Evolutionary conservation across 2,888 invertebrate genomes (phyloP).

Genomic region (Philereme transversata): DNA sequence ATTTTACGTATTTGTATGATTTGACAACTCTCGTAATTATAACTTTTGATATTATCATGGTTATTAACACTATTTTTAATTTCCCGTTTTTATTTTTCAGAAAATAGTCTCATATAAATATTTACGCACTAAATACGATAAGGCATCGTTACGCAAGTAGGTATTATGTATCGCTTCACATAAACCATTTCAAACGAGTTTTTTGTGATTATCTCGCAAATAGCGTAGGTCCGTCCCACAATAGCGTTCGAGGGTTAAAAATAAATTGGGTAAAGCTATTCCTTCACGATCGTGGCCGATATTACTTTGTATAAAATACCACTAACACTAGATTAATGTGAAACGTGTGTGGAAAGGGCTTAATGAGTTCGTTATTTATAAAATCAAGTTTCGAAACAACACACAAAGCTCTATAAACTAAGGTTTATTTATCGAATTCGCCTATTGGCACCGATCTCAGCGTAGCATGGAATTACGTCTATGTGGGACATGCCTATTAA

Average conservation of each 20-base stretch:
- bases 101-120: too few relatives aligned
- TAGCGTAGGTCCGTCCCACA: conserved; percentile 2
- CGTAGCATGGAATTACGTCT: conserved; percentile 46
- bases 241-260: conserved; percentile 36
- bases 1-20: too few relatives aligned
- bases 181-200: too few relatives aligned
- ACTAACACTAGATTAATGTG: conserved; percentile 43
- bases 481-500: conserved; percentile 45
- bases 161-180: too few relatives aligned
- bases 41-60: too few relatives aligned
- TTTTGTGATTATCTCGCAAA: not conserved
- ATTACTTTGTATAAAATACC: conserved; percentile 39
- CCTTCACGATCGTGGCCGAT: conserved; percentile 36
- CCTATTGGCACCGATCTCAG: conserved; percentile 59
- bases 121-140: too few relatives aligned
- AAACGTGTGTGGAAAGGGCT: conserved; percentile 44
- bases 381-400: conserved; percentile 55
- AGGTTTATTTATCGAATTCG: conserved; percentile 52
- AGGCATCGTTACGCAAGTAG: too few relatives aligned
- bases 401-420: conserved; percentile 49
- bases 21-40: too few relatives aligned
- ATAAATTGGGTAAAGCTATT: conserved; percentile 41
- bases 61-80: too few relatives aligned
- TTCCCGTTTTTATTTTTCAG: too few relatives aligned
- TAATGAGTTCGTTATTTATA: conserved; percentile 56